Percentiles rank a stretch among this genome's conserved stretches.
phyloP scores from a whole-genome alignment of 2,113 vertebrate genomes.

The Pterocles gutturalis region DNA sequence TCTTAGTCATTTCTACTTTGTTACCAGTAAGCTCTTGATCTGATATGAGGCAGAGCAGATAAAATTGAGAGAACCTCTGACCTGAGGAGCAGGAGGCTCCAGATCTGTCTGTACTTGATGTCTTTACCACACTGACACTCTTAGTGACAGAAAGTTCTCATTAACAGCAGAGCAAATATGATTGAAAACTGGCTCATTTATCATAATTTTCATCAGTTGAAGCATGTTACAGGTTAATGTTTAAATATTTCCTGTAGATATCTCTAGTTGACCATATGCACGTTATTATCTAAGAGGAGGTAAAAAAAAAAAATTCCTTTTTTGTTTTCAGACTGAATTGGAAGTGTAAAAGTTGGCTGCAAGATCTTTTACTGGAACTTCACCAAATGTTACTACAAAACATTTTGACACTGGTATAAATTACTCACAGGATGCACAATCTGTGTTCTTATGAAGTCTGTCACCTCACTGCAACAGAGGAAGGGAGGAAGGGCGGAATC shows the following conservation, averaged over 20 bases:
- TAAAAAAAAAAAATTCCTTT: neutral
- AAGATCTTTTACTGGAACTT: neutral
- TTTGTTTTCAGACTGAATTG: neutral
- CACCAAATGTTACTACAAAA: neutral
- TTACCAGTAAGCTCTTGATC: neutral
- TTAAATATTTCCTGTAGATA: neutral
- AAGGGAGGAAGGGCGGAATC: neutral
- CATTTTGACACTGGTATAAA: neutral
- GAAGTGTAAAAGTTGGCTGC: neutral
- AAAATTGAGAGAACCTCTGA: neutral
- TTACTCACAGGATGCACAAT: neutral
- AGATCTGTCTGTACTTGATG: neutral
- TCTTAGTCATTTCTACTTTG: neutral
- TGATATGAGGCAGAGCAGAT: neutral
- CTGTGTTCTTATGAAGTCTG: neutral
- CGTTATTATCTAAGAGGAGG: neutral
- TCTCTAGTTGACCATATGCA: neutral
- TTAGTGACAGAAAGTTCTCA: neutral
- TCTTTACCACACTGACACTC: neutral
- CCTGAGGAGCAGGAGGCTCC: neutral
- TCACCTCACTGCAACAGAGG: rapidly evolving
- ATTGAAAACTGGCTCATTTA: neutral
- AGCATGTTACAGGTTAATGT: neutral
- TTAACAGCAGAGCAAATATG: neutral
- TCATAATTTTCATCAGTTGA: neutral